Conservation (phyloP, 2,797 vertebrate species). For the Helostoma temminkii region DNA sequence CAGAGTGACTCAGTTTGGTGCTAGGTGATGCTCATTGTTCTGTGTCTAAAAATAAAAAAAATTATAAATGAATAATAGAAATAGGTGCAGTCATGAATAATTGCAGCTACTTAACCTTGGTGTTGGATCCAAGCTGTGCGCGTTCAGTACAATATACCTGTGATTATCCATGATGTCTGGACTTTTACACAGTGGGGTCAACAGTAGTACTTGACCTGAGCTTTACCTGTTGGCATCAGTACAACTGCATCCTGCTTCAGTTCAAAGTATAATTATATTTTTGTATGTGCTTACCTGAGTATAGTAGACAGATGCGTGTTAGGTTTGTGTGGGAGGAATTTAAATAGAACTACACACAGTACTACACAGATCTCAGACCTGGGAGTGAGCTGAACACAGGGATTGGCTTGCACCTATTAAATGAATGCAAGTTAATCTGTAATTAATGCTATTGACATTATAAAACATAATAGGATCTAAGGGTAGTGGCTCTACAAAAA, state of each 20-base stretch:
- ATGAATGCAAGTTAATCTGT: not conserved
- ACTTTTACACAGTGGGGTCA: constrained; percentile 52
- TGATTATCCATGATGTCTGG: constrained; percentile 44
- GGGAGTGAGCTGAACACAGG: constrained; percentile 13
- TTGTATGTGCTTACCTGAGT: not conserved
- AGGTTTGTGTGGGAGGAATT: constrained; percentile 25
- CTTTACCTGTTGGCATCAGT: constrained; percentile 27
- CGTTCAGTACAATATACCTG: constrained; percentile 47
- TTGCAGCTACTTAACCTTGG: constrained; percentile 52
- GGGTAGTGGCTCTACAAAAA: not conserved
- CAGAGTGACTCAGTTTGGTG: constrained; percentile 20
- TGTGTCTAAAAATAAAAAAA: constrained; percentile 50
- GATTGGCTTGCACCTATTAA: not conserved
- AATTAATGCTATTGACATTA: not conserved
- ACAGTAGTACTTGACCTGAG: constrained; percentile 56
- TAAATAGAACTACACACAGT: constrained; percentile 12
- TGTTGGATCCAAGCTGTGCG: constrained; percentile 33
- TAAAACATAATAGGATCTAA: not conserved
- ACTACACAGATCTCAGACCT: constrained; percentile 5
- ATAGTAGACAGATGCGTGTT: not conserved
- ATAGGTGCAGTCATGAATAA: constrained; percentile 62
- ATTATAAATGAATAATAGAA: constrained; percentile 48
- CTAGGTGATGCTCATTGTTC: constrained; percentile 21
- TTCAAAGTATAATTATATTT: constrained; percentile 14
- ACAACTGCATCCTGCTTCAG: constrained; percentile 1